phyloP scores from a whole-genome alignment of 2,797 vertebrate genomes.

The Poeciliopsis turneri region DNA sequence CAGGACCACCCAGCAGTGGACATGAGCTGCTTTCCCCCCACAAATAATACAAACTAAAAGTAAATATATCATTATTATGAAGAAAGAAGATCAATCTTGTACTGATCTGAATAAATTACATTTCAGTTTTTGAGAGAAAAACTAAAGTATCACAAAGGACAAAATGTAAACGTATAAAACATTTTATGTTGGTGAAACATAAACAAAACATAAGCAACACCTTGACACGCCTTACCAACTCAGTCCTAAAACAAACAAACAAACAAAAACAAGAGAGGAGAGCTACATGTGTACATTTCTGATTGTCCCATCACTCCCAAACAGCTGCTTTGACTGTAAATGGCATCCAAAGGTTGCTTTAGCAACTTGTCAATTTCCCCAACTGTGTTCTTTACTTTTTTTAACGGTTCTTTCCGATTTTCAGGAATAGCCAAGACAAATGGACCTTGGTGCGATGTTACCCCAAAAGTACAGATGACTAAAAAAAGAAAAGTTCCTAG shows the following conservation, averaged over 20 bases:
- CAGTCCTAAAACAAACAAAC: too few species aligned
- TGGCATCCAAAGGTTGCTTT: background rate
- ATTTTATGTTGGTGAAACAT: too few species aligned
- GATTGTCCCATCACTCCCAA: background rate
- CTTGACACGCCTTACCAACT: too few species aligned
- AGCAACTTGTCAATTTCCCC: background rate
- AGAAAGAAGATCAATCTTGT: background rate
- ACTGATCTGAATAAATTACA: background rate
- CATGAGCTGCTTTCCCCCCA: background rate
- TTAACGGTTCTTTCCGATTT: background rate
- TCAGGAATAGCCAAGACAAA: background rate
- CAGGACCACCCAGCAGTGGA: background rate
- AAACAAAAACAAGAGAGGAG: too few species aligned
- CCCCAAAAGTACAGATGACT: background rate
- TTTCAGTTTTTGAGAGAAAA: background rate
- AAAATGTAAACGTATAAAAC: too few species aligned
- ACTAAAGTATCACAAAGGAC: too few species aligned
- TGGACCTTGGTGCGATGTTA: background rate
- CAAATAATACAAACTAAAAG: background rate
- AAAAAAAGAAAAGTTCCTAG: too few species aligned
- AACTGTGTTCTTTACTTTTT: background rate
- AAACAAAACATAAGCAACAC: too few species aligned
- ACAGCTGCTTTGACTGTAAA: background rate
- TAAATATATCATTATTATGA: background rate
- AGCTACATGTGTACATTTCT: background rate